Evolutionary conservation across 2,113 vertebrate species (phyloP), one percentile per base, ranked within the genome.

Genomic region (Nothoprocta pentlandii): DNA sequence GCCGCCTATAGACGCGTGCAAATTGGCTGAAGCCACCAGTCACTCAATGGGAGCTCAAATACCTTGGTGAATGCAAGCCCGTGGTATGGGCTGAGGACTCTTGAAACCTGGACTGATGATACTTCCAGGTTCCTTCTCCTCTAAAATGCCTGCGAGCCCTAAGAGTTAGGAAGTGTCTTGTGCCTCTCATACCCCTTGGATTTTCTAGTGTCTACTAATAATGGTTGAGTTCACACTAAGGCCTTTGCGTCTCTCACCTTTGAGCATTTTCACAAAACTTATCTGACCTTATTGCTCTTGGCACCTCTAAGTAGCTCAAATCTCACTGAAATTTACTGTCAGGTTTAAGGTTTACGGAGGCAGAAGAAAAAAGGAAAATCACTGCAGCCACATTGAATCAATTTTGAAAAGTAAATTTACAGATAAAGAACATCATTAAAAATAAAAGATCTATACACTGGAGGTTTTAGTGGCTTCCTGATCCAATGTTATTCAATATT

Each of bases 21-120:
- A 49, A 53, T 28, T 1, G 0, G 14, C 51, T 70, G 28, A 59
- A 49, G 30, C 8, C n/a, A n/a, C 32, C 0, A 46, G n/a, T 6
- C n/a, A 25, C n/a, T 42, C 56, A 23, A 8, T 19, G 17, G 39
- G 17, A 91, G 56, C 30, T 20, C 62, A 22, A 69, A 32, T 9
- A 1, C 0, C 8, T 19, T 0, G 22, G 19, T 58, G 67, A 83
- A 16, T 12, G 9, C n/a, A 53, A 68, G 36, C 25, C 36, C 25
- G 19, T 0, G 0, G 32, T 13, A 58, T 9, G 8, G 74, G 44
- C 58, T 69, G 42, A 16, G 46, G 39, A 34, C 67, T 25, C 4
- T 16, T 53, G 79, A 28, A 28, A 68, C 22, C n/a, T 23, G 7
- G 39, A 42, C 25, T 8, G 39, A 44, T 61, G 20, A 81, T 9